Evolutionary conservation across 2,888 invertebrate genomes (phyloP), one percentile per base, ranked within the genome.

Genomic region (Polydrusus pterygomalis): DNA sequence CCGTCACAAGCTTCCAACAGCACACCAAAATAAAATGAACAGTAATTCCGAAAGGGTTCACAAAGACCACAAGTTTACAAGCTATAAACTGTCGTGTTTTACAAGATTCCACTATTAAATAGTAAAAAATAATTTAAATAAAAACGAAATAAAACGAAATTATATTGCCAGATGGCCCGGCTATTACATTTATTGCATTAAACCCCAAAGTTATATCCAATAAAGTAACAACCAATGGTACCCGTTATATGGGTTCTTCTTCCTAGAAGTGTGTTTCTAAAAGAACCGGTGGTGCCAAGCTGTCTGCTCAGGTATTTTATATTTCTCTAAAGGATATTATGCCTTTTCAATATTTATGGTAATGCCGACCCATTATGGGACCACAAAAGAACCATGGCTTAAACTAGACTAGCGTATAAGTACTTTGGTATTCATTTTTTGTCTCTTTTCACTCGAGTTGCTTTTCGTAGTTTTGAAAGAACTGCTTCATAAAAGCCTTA

Each of bases 71-170:
- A 72, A 72, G 64, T 72, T 63, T 63, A 63, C 64, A 72, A 34
- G 51, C 64, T 65, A 72, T 72, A 63, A 62, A 70, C 49, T 54
- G 51, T 51, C 70, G 63, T 63, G 70, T 70, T 70, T 63, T 70
- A 63, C 70, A 62, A 62, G 70, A 65, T 38, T 45, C 56, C 64
- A 43, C 64, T 65, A 65, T 69, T 69, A 69, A 69, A 56, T 69
- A 69, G 68, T 72, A 72, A 72, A 72, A 72, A 72, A 65, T 64
- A 65, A 72, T 72, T 72, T 72, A 17, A 72, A 72, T 73, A 65
- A 68, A 58, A 73, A 60, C 54, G 34, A 34, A 30, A 71, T 62
- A 34, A 64, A 71, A 63, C 51, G 65, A 45, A 63, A 49, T 70
- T 70, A 70, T 65, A 64, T 30, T 38, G 15, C 67, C 64, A 72